phyloP scores from a whole-genome alignment of 2,797 vertebrate genomes.

The Ceryle rudis region DNA sequence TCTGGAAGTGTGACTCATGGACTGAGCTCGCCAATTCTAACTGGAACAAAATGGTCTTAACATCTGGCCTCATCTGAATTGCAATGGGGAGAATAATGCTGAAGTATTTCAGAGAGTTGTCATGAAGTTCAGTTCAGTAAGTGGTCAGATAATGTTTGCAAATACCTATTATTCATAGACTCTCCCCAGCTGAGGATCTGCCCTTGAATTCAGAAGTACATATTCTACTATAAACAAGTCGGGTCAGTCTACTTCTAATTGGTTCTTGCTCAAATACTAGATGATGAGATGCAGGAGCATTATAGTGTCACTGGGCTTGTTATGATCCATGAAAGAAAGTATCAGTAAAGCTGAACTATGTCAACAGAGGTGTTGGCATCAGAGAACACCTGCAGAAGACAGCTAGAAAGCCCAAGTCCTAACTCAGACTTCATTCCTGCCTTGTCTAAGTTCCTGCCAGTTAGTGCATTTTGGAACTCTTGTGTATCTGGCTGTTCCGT shows the following conservation, averaged over 20 bases:
- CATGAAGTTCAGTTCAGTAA: background rate
- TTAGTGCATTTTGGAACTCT: background rate
- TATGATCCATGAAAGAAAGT: background rate
- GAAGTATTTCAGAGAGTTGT: background rate
- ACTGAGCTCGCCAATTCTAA: background rate
- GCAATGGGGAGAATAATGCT: background rate
- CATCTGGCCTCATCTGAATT: background rate
- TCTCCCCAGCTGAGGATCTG: background rate
- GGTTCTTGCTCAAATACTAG: background rate
- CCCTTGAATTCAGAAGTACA: background rate
- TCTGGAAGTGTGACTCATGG: background rate
- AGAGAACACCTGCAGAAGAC: background rate
- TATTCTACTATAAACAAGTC: background rate
- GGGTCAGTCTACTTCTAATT: background rate
- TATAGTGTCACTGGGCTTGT: background rate
- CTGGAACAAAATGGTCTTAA: background rate
- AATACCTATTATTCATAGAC: fast-evolving
- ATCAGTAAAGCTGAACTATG: background rate
- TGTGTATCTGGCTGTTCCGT: background rate
- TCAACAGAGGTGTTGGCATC: background rate
- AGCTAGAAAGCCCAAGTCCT: background rate
- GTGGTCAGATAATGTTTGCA: background rate
- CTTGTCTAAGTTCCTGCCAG: background rate
- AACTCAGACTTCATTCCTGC: background rate
- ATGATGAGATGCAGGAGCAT: background rate